phyloP scores from a whole-genome alignment of 2,113 vertebrate species.

The Helogale parvula region DNA sequence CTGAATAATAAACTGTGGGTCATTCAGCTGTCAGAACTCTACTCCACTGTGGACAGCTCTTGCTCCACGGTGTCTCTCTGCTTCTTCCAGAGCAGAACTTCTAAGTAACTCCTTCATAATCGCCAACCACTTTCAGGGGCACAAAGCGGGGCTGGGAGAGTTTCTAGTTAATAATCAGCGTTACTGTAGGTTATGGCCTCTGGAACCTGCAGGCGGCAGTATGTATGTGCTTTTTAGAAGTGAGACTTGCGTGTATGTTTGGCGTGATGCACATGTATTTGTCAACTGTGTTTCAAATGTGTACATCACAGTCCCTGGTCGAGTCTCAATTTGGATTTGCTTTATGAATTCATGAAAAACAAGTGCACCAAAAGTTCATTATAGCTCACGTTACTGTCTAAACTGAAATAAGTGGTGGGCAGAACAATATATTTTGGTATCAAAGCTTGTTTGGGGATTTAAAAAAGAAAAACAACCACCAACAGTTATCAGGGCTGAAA shows the following conservation, averaged over 20 bases:
- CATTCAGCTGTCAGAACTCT: not conserved
- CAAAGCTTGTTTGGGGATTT: not conserved
- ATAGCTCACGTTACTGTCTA: not conserved
- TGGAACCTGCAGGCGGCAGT: not conserved
- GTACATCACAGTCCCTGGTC: not conserved
- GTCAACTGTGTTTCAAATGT: not conserved
- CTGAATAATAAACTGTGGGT: not conserved
- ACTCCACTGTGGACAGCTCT: not conserved
- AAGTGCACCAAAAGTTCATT: not conserved
- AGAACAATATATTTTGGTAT: not conserved
- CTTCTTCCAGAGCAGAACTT: not conserved
- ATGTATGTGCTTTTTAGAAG: not conserved
- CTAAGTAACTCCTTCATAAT: not conserved
- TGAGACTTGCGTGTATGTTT: not conserved
- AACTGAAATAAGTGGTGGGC: not conserved
- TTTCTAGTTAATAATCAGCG: not conserved
- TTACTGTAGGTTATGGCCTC: not conserved
- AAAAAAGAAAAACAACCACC: not conserved
- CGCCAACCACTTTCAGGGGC: not conserved
- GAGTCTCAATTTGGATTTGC: not conserved
- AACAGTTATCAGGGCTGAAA: not conserved
- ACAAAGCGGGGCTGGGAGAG: not conserved
- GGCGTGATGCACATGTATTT: not conserved
- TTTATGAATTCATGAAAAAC: not conserved
- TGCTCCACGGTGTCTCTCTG: not conserved